Base-by-base conservation (phyloP, 2,113 vertebrate species). In the Oncorhynchus kisutch region DNA sequence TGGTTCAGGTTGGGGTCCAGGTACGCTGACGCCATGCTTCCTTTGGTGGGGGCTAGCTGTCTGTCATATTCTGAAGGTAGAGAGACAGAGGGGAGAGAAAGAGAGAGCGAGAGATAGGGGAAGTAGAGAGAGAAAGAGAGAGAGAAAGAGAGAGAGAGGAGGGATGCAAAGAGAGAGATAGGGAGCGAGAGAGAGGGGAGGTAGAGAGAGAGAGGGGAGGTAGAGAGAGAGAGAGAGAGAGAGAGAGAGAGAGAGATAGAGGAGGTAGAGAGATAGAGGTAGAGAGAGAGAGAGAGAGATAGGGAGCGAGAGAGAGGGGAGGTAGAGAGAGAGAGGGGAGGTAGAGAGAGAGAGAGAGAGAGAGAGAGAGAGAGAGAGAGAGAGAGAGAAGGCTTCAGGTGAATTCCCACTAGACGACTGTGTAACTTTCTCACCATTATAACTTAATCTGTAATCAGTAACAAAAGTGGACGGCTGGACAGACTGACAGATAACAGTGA, bases 1-100 rank as follows among this genome's bases (percentile, higher is more conserved):
- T 99, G 97, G 88, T 97, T 98, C 92, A 96, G 95, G 92, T 96
- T 97, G 29, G 97, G 94, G 78, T 99, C 98, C 89, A 99, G 94
- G 90, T 96, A 97, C 94, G 97, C 98, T 71, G 97, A 96, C 72
- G 98, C 98, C 98, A 99, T 99, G 85, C 87, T 96, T 93, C 87
- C 88, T 71, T 96, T 96, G 89, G 93, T 94, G 76, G 95, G 95
- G 94, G 97, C 96, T 98, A 98, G 94, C 96, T 98, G 95, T 94
- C 94, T 81, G 89, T 98, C 98, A 99, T 98, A 97, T 95, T 99
- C 98, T 98, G 87, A 49, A 22, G 73, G 77, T 29, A 34, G 29
- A 9, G 5, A 18, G 7, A 9, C 4, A 20, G 29, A 34, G 16
- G 8, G 29, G 71, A 72, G 18, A 29, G 8, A 24, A 2, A 57